A percentile compares a stretch with the other conserved stretches of the same genome.
These are phyloP conservation scores for Trichogramma dendrolimi DNA, from an alignment of 2,888 invertebrate genomes.

Conservation along the genomic window DNA sequence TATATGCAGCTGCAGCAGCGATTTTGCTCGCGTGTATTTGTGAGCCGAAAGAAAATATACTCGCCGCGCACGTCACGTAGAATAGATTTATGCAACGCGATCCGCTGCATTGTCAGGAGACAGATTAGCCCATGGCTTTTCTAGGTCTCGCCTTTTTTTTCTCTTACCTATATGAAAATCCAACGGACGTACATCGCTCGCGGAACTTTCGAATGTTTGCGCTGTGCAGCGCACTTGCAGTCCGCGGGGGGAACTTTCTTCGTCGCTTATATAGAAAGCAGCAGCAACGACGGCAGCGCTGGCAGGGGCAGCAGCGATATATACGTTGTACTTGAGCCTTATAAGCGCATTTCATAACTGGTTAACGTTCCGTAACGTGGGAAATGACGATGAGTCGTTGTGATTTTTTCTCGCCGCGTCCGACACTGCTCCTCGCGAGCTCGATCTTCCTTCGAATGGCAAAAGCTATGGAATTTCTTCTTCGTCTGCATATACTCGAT, in stretches of 20 bases:
- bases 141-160: slow-evolving; percentile 25
- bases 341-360: slow-evolving; percentile 51
- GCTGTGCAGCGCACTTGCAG: slow-evolving; percentile 36
- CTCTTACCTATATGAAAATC: no score
- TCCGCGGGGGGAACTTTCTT: slow-evolving; percentile 46
- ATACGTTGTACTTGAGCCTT: slow-evolving; percentile 30
- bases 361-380: slow-evolving; percentile 48
- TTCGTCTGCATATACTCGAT: no score
- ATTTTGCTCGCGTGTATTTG: slow-evolving; percentile 1
- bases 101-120: slow-evolving; percentile 11
- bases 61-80: no score
- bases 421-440: no score
- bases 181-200: slow-evolving; percentile 8
- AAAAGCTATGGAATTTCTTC: no score
- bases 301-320: slow-evolving; percentile 41
- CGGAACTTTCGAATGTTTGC: slow-evolving; percentile 43
- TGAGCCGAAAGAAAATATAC: slow-evolving; percentile 2
- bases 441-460: no score
- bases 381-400: slow-evolving; percentile 25
- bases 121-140: slow-evolving; percentile 22
- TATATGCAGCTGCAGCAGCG: no score
- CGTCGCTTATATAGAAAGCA: slow-evolving; percentile 30
- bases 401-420: no score
- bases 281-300: slow-evolving; percentile 33
- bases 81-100: no score